These are phyloP conservation scores for Bovichtus variegatus DNA, from an alignment of 2,797 vertebrate species.

Conservation along the genomic window DNA sequence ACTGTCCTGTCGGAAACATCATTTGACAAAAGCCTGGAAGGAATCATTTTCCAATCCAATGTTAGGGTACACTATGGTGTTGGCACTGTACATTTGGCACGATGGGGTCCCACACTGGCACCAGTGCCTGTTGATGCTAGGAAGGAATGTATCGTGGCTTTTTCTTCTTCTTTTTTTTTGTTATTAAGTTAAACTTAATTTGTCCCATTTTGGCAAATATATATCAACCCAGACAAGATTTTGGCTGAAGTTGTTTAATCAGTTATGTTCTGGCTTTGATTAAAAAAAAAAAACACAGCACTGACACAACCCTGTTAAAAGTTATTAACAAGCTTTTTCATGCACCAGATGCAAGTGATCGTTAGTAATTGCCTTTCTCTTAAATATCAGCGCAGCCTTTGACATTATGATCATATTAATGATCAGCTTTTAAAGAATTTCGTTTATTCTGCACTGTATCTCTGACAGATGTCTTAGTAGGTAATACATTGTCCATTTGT, in stretches of 20 bases:
- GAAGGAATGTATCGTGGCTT: neutral
- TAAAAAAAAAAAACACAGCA: neutral
- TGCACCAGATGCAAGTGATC: neutral
- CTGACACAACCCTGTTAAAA: neutral
- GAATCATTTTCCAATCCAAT: conserved; percentile 8
- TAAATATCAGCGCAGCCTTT: neutral
- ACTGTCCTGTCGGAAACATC: neutral
- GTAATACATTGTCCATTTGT: neutral
- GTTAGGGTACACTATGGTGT: neutral
- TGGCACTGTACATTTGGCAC: conserved; percentile 6
- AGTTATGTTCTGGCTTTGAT: neutral
- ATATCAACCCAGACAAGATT: neutral
- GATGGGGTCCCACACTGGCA: neutral
- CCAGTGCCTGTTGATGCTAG: neutral
- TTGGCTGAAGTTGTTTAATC: neutral
- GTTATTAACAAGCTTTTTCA: neutral
- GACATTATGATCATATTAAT: neutral
- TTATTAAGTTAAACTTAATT: neutral
- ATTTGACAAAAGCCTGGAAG: neutral
- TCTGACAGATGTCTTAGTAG: neutral
- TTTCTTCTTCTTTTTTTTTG: neutral
- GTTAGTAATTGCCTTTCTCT: neutral
- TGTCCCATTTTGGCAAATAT: neutral
- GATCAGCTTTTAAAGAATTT: neutral
- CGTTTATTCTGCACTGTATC: neutral